Evolutionary conservation across 2,797 vertebrate species (phyloP).

Genomic region (Alcedo quadribrachys): DNA sequence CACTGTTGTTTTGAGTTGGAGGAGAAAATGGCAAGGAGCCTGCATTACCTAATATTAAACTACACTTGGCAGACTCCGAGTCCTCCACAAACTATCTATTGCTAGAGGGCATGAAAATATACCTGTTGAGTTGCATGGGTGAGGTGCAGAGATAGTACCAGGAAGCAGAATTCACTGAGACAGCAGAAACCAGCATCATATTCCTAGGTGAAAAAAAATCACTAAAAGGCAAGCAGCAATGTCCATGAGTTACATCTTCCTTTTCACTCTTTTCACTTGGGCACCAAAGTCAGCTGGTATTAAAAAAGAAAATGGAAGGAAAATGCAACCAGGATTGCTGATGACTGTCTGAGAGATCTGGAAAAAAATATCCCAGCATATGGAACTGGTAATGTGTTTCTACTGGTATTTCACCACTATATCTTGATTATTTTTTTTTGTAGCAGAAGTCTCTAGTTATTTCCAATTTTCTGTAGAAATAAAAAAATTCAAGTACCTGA

Average conservation of each 20-base stretch:
- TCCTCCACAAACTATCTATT: not conserved
- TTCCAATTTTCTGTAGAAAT: not conserved
- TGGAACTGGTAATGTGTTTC: not conserved
- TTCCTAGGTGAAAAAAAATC: constrained; percentile 1
- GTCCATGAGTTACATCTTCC: not conserved
- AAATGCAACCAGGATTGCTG: not conserved
- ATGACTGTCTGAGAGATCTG: not conserved
- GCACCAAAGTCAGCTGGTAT: not conserved
- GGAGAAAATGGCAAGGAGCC: not conserved
- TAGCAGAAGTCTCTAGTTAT: not conserved
- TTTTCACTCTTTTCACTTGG: not conserved
- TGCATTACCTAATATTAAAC: constrained; percentile 18
- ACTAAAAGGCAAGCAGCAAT: not conserved
- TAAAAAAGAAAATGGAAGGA: not conserved
- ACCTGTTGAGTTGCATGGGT: not conserved
- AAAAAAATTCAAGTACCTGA: not conserved
- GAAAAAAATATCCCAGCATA: not conserved
- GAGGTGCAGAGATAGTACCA: not conserved
- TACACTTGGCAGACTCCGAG: not conserved
- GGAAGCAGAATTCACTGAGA: not conserved
- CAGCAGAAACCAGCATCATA: not conserved
- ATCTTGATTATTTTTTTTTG: not conserved
- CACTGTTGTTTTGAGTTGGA: not conserved
- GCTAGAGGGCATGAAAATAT: constrained; percentile 29
- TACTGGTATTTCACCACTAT: not conserved